Percentiles rank a stretch among this genome's conserved stretches.
phyloP scores from a whole-genome alignment of 2,888 invertebrate genomes.

The Oligia latruncula region DNA sequence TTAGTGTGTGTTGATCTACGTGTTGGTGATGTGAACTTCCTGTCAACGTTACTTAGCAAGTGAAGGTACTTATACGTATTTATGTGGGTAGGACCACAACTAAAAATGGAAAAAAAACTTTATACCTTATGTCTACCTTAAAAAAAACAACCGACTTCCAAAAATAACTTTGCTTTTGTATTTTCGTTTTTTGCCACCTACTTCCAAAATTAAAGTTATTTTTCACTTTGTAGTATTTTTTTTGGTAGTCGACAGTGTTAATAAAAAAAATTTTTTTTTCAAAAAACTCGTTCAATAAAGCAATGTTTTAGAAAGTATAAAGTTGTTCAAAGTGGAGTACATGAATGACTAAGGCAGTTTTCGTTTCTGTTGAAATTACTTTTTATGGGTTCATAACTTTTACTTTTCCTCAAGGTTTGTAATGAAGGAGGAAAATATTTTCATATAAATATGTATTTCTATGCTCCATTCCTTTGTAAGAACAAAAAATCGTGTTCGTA shows the following conservation, averaged over 20 bases:
- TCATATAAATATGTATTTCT: neutral
- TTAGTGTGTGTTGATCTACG: no score
- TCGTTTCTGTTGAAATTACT: conserved; percentile 28
- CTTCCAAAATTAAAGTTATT: no score
- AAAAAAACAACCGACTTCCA: no score
- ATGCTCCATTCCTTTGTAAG: neutral
- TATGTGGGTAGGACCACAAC: no score
- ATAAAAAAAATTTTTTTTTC: no score
- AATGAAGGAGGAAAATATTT: neutral
- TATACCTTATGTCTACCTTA: no score
- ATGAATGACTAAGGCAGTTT: conserved; percentile 28
- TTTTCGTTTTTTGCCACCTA: no score
- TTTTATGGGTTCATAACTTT: conserved; percentile 25
- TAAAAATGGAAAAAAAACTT: no score
- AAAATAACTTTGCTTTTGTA: no score
- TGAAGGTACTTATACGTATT: no score
- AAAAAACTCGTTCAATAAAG: neutral
- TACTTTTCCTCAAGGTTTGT: conserved; percentile 7
- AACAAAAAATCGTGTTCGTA: neutral
- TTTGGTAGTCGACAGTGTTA: neutral
- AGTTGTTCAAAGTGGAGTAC: conserved; percentile 9
- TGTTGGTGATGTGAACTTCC: no score
- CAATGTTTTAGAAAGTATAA: neutral
- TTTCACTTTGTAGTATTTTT: neutral
- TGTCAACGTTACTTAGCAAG: no score